Evolutionary conservation across 53 echinoderm and acorn worm species (phyloP).

Genomic region (Holothuria leucospilota): DNA sequence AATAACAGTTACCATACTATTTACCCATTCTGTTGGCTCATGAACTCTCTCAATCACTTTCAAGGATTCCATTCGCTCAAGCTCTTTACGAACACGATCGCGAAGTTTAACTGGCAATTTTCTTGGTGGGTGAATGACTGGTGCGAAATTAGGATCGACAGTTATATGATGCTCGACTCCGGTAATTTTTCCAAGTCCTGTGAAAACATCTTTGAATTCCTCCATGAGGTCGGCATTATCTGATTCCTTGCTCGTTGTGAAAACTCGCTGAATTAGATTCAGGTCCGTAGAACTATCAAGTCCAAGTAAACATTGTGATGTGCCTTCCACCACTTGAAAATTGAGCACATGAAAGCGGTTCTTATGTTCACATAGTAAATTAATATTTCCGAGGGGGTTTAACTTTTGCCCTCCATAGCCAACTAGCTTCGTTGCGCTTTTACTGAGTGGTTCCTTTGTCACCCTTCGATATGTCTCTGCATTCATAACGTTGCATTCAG

Average conservation of each 20-base stretch:
- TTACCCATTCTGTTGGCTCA: no score
- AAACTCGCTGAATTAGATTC: conserved; percentile 7
- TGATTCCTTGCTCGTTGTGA: neutral
- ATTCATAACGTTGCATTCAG: conserved; percentile 7
- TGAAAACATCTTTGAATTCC: conserved; percentile 20
- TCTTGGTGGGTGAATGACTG: conserved; percentile 53
- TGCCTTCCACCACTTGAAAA: no score
- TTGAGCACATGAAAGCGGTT: no score
- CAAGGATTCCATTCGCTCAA: conserved; percentile 53
- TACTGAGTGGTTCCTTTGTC: neutral
- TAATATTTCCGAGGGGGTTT: no score
- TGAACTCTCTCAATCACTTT: conserved; percentile 41
- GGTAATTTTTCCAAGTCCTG: neutral
- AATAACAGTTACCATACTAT: no score
- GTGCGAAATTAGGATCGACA: conserved; percentile 36
- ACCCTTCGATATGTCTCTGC: neutral
- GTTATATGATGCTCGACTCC: conserved; percentile 47
- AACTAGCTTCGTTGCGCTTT: neutral
- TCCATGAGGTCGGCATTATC: neutral
- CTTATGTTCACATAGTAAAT: no score
- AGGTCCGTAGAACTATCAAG: neutral
- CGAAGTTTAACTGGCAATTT: conserved; percentile 60
- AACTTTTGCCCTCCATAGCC: no score
- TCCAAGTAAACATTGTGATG: no score
- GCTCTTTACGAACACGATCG: conserved; percentile 12